Conservation (phyloP, 2,888 invertebrate genomes). For the Lasioglossum oenotherae region DNA sequence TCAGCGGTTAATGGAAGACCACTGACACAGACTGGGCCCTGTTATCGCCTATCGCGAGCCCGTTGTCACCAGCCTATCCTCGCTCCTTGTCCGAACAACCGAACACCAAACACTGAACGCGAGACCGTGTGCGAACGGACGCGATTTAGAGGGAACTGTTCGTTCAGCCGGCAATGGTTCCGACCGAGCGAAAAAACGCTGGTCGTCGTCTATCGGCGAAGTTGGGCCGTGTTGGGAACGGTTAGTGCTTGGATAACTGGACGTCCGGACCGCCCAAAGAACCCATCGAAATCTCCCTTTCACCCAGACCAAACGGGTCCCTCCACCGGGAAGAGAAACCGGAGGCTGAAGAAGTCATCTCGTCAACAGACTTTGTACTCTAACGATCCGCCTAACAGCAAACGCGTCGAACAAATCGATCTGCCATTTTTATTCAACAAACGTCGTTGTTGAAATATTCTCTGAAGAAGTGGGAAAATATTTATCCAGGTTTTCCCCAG, state of each 20-base stretch:
- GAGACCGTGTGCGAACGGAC: conserved; percentile 11
- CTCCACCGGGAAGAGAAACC: conserved; percentile 4
- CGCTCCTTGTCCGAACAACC: conserved; percentile 24
- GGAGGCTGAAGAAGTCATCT: neutral
- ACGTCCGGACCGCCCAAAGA: neutral
- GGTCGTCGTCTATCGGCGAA: neutral
- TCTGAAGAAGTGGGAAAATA: too few species aligned
- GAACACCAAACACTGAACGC: neutral
- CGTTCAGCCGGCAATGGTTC: neutral
- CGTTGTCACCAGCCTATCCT: conserved; percentile 59
- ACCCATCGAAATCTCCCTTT: conserved; percentile 6
- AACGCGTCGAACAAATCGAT: neutral
- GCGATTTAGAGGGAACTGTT: neutral
- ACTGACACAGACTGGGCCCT: conserved; percentile 74
- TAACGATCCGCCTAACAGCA: neutral
- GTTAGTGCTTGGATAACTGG: conserved; percentile 4
- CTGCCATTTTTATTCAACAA: neutral
- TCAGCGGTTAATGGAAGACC: conserved; percentile 75
- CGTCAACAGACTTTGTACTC: neutral
- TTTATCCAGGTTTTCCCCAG: too few species aligned
- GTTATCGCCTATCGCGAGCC: conserved; percentile 68
- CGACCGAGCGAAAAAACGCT: neutral
- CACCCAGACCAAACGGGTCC: neutral
- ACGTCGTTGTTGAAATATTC: neutral
- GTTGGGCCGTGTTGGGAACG: neutral